Evolutionary conservation across 2,888 invertebrate species (phyloP).

Genomic region (Drosophila formosana): DNA sequence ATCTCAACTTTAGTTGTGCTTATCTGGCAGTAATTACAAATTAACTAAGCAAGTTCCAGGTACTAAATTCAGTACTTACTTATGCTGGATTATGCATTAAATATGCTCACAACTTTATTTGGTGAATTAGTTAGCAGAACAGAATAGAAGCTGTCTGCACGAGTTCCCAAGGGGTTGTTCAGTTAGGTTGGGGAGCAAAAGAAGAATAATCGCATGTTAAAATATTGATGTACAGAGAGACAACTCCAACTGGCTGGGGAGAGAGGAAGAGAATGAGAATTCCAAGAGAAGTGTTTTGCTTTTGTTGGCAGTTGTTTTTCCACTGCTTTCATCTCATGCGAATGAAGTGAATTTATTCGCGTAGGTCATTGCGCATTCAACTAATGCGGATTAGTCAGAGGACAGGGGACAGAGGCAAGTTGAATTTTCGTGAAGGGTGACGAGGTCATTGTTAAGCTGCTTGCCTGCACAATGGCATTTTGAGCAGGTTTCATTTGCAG

Average conservation of each 20-base stretch:
- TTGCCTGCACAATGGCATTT: conserved; percentile 54
- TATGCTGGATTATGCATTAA: conserved; percentile 26
- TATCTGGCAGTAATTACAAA: conserved; percentile 1
- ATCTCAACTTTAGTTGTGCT: background rate
- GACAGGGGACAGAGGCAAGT: conserved; percentile 8
- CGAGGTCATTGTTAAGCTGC: conserved; percentile 42
- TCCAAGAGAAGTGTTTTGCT: conserved; percentile 34
- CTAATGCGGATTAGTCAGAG: conserved; percentile 50
- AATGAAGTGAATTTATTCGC: conserved; percentile 50
- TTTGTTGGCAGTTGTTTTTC: background rate
- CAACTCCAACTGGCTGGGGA: conserved; percentile 12
- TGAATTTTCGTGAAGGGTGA: conserved; percentile 6
- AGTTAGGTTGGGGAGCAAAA: conserved; percentile 17
- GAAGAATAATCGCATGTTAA: conserved; percentile 45
- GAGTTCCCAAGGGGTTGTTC: conserved; percentile 3
- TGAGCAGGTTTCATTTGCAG: conserved; percentile 55
- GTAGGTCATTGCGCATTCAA: conserved; percentile 51
- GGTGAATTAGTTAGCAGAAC: conserved; percentile 45
- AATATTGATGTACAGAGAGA: conserved; percentile 52
- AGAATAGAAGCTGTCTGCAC: conserved; percentile 13
- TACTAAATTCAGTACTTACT: background rate
- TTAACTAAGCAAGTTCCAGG: conserved; percentile 3
- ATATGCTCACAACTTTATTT: conserved; percentile 45
- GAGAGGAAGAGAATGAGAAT: conserved; percentile 21
- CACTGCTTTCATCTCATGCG: conserved; percentile 21